Conservation (phyloP, 2,888 invertebrate genomes). For the Metopia argyrocephala region DNA sequence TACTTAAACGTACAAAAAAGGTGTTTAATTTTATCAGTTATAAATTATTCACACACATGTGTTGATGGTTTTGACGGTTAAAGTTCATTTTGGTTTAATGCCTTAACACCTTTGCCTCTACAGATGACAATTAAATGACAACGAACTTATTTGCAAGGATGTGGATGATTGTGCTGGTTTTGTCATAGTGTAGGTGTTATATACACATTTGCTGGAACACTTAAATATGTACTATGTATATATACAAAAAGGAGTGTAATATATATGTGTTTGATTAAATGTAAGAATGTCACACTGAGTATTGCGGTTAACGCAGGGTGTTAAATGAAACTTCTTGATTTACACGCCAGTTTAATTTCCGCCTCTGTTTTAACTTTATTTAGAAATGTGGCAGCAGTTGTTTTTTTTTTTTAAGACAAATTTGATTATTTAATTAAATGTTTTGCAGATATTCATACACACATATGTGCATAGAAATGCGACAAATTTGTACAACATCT, state of each 20-base stretch:
- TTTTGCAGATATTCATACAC: neutral
- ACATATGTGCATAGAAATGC: neutral
- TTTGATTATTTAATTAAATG: constrained; percentile 10
- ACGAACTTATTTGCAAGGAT: constrained; percentile 33
- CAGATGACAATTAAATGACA: constrained; percentile 54
- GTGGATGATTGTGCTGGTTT: constrained; percentile 14
- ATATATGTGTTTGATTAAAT: neutral
- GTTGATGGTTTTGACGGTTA: constrained; percentile 52
- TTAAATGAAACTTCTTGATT: neutral
- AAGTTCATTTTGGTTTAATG: constrained; percentile 61
- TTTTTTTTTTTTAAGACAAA: neutral
- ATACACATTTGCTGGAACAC: neutral
- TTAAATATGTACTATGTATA: neutral
- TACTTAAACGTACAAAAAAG: constrained; percentile 20
- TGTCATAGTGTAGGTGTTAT: neutral
- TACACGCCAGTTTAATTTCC: constrained; percentile 11
- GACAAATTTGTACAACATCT: neutral
- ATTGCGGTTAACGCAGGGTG: neutral
- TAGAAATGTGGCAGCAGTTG: neutral
- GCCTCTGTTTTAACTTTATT: neutral
- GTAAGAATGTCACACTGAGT: neutral
- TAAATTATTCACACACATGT: constrained; percentile 39
- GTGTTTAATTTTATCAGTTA: constrained; percentile 41
- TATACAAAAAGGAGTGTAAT: no score
- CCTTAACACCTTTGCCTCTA: constrained; percentile 53